phyloP scores from a whole-genome alignment of 2,888 invertebrate species.

The Ctenicera cuprea region DNA sequence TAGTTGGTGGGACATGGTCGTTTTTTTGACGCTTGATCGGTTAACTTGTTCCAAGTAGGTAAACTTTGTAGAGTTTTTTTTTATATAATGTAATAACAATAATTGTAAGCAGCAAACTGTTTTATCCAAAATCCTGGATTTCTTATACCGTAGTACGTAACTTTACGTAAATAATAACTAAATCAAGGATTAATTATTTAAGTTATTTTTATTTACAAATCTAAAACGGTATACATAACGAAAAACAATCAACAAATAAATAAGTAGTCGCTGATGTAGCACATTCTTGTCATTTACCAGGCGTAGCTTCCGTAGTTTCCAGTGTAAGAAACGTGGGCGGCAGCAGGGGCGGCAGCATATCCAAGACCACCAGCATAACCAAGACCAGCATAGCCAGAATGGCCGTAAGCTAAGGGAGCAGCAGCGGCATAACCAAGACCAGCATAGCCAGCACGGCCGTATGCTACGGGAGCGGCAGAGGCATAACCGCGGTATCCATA shows the following conservation, averaged over 20 bases:
- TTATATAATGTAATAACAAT: too few species aligned
- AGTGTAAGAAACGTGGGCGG: slow-evolving; percentile 13
- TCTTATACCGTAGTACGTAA: too few species aligned
- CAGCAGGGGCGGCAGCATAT: slow-evolving; percentile 40
- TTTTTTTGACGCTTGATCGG: too few species aligned
- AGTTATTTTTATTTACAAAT: too few species aligned
- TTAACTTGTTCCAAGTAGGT: too few species aligned
- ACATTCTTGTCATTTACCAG: not conserved
- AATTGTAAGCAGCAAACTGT: too few species aligned
- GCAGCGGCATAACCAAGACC: slow-evolving; percentile 43
- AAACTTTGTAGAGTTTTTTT: too few species aligned
- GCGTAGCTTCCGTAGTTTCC: slow-evolving; percentile 9
- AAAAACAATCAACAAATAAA: not conserved
- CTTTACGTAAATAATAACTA: too few species aligned
- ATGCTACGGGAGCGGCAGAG: slow-evolving; percentile 45
- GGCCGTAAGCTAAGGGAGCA: slow-evolving; percentile 39
- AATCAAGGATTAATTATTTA: too few species aligned
- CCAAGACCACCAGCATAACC: slow-evolving; percentile 37
- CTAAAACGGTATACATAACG: not conserved
- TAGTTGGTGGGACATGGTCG: too few species aligned
- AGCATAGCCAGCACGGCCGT: not conserved
- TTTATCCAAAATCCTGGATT: too few species aligned
- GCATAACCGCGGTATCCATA: slow-evolving; percentile 45
- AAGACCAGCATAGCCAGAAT: slow-evolving; percentile 19
- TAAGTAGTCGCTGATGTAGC: not conserved